phyloP scores from a whole-genome alignment of 2,888 invertebrate genomes.

The Tetramorium bicarinatum region DNA sequence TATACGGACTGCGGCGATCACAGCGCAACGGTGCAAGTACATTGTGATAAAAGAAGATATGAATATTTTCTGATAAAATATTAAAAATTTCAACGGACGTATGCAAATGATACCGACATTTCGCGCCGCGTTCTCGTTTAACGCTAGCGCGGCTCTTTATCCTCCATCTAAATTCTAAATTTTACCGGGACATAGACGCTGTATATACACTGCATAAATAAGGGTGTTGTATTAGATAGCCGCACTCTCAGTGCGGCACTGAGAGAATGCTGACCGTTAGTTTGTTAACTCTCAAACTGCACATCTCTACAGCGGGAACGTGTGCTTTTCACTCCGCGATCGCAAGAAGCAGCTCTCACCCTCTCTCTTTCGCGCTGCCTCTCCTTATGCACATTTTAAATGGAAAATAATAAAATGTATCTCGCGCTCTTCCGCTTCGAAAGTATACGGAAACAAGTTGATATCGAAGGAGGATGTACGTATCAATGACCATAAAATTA shows the following conservation, averaged over 20 bases:
- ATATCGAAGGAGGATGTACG: neutral
- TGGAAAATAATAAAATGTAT: neutral
- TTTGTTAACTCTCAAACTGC: conserved; percentile 28
- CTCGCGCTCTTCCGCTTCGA: conserved; percentile 2
- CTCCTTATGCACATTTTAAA: conserved; percentile 16
- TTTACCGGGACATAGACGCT: neutral
- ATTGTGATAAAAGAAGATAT: neutral
- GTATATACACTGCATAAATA: neutral
- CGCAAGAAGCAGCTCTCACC: conserved; percentile 5
- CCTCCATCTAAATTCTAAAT: neutral
- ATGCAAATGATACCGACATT: neutral
- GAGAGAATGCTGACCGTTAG: conserved; percentile 30
- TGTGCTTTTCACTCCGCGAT: conserved; percentile 46
- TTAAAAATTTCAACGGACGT: neutral
- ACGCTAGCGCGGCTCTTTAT: neutral
- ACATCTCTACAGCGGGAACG: conserved; percentile 7
- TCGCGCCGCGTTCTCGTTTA: neutral
- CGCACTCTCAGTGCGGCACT: neutral
- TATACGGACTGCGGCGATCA: neutral
- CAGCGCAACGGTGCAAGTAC: neutral
- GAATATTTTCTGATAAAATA: neutral
- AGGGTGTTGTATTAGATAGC: neutral
- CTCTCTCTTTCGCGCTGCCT: neutral
- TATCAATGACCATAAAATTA: conserved; percentile 16
- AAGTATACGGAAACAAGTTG: neutral